A percentile compares a stretch with the other conserved stretches of the same genome.
These are phyloP conservation scores for Chaetogeoica ovagalla DNA, from an alignment of 2,888 invertebrate species.

Conservation along the genomic window DNA sequence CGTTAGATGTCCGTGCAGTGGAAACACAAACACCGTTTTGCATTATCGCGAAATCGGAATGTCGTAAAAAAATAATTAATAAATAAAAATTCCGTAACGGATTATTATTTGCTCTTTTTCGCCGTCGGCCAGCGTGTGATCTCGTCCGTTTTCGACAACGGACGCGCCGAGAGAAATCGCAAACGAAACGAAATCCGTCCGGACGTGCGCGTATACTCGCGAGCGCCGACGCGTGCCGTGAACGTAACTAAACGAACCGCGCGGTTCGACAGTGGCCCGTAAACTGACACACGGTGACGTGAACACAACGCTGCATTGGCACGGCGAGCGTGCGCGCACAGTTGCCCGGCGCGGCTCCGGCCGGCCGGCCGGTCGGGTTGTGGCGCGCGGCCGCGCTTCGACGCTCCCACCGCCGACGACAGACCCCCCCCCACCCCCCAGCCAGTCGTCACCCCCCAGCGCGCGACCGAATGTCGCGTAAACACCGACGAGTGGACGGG, in stretches of 20 bases:
- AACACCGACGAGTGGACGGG: conserved; percentile 13
- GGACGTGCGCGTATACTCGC: neutral
- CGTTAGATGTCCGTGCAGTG: too few relatives aligned
- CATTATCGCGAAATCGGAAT: too few relatives aligned
- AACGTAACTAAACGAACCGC: conserved; percentile 8
- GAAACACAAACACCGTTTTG: too few relatives aligned
- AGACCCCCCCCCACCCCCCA: too few relatives aligned
- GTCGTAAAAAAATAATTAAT: too few relatives aligned
- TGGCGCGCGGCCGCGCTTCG: neutral
- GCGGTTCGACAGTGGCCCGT: conserved; percentile 47
- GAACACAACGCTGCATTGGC: neutral
- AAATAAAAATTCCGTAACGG: too few relatives aligned
- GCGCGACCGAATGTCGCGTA: neutral
- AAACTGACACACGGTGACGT: conserved; percentile 38
- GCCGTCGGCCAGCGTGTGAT: too few relatives aligned
- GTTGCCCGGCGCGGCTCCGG: conserved; percentile 39
- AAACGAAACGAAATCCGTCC: conserved; percentile 1
- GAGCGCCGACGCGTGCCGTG: neutral
- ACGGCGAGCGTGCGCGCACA: neutral
- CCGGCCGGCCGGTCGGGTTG: conserved; percentile 25
- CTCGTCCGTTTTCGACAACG: too few relatives aligned
- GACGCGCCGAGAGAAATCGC: too few relatives aligned
- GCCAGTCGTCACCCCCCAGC: neutral
- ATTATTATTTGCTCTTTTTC: too few relatives aligned
- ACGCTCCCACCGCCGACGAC: conserved; percentile 27